Percentiles rank a stretch among this genome's conserved stretches.
phyloP scores from a whole-genome alignment of 2,113 vertebrate species.

The Chloropsis hardwickii region DNA sequence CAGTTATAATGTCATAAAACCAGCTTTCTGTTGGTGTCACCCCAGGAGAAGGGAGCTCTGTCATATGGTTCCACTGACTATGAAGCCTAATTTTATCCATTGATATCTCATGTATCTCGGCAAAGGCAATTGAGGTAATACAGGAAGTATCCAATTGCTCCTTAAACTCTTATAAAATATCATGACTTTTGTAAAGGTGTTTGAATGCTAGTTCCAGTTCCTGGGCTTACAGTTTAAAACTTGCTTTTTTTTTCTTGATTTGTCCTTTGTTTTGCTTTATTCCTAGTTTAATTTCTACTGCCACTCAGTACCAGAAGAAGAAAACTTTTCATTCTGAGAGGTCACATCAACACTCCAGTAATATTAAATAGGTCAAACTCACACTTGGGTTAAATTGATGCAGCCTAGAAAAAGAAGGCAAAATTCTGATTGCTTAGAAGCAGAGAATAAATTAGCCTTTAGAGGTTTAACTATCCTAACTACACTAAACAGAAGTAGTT shows the following conservation, averaged over 20 bases:
- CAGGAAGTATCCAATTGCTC: accelerated
- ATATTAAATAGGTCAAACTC: neutral
- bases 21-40: neutral
- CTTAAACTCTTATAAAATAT: neutral
- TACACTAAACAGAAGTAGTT: neutral
- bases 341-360: neutral
- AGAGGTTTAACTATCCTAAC: neutral
- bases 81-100: neutral
- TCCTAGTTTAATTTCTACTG: neutral
- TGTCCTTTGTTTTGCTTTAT: neutral
- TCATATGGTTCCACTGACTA: neutral
- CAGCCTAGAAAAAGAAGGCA: neutral
- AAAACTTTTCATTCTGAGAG: neutral
- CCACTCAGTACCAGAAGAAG: neutral
- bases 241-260: neutral
- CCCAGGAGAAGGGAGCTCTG: neutral
- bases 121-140: neutral
- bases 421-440: neutral
- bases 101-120: neutral
- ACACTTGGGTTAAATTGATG: neutral
- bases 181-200: neutral
- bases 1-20: neutral
- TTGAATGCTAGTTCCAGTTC: neutral
- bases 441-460: neutral
- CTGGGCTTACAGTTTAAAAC: neutral